phyloP scores from a whole-genome alignment of 2,113 vertebrate species.

The Mobula birostris region DNA sequence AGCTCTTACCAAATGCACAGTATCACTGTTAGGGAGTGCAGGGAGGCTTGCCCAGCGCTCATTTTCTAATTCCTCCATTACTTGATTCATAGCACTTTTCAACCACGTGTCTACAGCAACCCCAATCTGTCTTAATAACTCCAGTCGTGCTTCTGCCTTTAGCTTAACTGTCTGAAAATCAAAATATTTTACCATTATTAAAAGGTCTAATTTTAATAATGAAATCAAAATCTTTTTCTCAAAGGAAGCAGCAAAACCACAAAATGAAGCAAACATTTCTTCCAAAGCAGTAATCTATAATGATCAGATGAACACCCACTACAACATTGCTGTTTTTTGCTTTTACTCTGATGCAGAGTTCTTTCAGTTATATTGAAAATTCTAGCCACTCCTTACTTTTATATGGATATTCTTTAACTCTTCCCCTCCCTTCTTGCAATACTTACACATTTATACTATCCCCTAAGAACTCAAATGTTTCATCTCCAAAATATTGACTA shows the following conservation, averaged over 20 bases:
- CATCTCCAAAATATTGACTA: not conserved
- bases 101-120: conserved; percentile 94
- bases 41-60: conserved; percentile 83
- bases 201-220: not conserved
- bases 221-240: not conserved
- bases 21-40: conserved; percentile 75
- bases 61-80: conserved; percentile 96
- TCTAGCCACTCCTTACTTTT: not conserved
- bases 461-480: not conserved
- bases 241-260: not conserved
- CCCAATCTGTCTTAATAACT: conserved; percentile 86
- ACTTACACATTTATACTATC: not conserved
- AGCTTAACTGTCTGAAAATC: conserved; percentile 76
- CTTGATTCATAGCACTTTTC: conserved; percentile 96
- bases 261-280: not conserved
- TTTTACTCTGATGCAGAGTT: not conserved
- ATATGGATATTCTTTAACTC: not conserved
- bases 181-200: not conserved
- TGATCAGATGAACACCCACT: not conserved
- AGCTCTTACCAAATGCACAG: conserved; percentile 70
- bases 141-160: conserved; percentile 89
- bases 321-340: not conserved
- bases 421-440: not conserved
- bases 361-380: not conserved
- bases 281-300: not conserved